Evolutionary conservation across 2,113 vertebrate genomes (phyloP).

Genomic region (Girardinichthys multiradiatus): DNA sequence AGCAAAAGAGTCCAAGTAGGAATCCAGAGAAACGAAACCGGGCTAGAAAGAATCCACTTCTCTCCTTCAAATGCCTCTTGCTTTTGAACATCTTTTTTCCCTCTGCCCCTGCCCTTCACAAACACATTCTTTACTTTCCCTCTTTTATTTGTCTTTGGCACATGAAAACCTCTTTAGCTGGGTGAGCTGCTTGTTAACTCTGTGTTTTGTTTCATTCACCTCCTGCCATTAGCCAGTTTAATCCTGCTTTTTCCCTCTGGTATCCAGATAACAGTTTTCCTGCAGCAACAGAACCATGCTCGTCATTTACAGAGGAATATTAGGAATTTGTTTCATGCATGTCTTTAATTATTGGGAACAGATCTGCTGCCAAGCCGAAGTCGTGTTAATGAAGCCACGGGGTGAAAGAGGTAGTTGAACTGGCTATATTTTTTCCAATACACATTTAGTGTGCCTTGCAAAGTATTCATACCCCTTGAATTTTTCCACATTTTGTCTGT

Average conservation of each 20-base stretch:
- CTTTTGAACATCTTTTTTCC: slow-evolving; percentile 45
- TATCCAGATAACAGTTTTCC: slow-evolving; percentile 21
- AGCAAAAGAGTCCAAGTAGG: slow-evolving; percentile 21
- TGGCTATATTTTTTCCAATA: background rate
- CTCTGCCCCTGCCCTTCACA: slow-evolving; percentile 22
- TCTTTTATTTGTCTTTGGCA: slow-evolving; percentile 28
- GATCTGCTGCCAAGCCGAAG: slow-evolving; percentile 2
- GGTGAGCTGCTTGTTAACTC: slow-evolving; percentile 43
- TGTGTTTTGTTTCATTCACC: slow-evolving; percentile 42
- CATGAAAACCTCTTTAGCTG: slow-evolving; percentile 21
- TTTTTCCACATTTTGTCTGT: too few species aligned
- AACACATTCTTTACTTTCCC: slow-evolving; percentile 45
- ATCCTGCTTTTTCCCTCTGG: slow-evolving; percentile 2
- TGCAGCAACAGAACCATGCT: slow-evolving; percentile 16
- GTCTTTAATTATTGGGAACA: slow-evolving; percentile 9
- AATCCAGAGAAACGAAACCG: slow-evolving; percentile 66
- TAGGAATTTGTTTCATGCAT: background rate
- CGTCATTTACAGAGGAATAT: slow-evolving; percentile 26
- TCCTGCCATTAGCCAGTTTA: slow-evolving; percentile 1
- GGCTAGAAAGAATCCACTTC: slow-evolving; percentile 61
- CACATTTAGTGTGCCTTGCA: too few species aligned
- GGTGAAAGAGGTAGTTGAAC: background rate
- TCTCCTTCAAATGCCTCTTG: slow-evolving; percentile 25
- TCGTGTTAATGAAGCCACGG: background rate
- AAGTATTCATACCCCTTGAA: too few species aligned